phyloP scores from a whole-genome alignment of 2,888 invertebrate genomes.

The Crocallis elinguaria region DNA sequence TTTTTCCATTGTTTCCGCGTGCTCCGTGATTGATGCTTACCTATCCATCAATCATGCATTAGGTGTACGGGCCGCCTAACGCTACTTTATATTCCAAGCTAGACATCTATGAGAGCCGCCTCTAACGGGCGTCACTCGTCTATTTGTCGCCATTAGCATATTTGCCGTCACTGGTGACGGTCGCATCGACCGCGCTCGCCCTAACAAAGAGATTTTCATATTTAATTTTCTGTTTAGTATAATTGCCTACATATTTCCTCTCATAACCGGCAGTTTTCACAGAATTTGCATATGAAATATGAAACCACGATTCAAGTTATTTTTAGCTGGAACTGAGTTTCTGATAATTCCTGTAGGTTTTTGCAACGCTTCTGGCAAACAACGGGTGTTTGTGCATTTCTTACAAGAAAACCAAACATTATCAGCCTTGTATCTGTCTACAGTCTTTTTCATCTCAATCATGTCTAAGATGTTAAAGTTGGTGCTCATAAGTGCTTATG shows the following conservation, averaged over 20 bases:
- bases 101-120: slow-evolving; percentile 31
- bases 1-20: no score
- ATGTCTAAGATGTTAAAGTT: slow-evolving; percentile 61
- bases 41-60: no score
- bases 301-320: slow-evolving; percentile 24
- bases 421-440: neutral
- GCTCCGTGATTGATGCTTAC: no score
- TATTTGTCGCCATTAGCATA: slow-evolving; percentile 74
- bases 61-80: neutral
- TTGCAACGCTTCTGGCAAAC: slow-evolving; percentile 10
- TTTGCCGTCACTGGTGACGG: slow-evolving; percentile 39
- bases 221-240: slow-evolving; percentile 76
- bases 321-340: slow-evolving; percentile 14
- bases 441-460: slow-evolving; percentile 22
- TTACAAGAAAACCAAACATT: neutral
- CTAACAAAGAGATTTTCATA: slow-evolving; percentile 74
- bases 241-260: slow-evolving; percentile 70
- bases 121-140: slow-evolving; percentile 53
- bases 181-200: slow-evolving; percentile 43
- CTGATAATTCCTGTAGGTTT: slow-evolving; percentile 1
- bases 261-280: slow-evolving; percentile 49
- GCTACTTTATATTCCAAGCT: slow-evolving; percentile 26
- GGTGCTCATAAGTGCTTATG: slow-evolving; percentile 51
- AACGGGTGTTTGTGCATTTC: slow-evolving; percentile 15
- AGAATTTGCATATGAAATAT: slow-evolving; percentile 62